Base-by-base conservation (phyloP, 1,140 invertebrate species). In the Branchinecta lynchi region DNA sequence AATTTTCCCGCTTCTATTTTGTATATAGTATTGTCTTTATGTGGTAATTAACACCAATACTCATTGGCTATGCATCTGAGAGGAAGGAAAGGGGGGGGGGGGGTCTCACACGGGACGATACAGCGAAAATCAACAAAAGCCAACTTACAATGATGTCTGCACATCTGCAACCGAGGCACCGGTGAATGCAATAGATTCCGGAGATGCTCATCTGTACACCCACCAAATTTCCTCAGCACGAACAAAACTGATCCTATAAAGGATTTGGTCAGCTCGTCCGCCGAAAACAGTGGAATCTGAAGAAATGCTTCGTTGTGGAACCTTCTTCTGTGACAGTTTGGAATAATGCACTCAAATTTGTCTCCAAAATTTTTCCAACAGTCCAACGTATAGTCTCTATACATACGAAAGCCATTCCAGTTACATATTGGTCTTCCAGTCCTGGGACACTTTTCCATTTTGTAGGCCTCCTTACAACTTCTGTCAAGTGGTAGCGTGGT, bases 341-440 rank as follows among this genome's bases (percentile, higher is more conserved):
- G 51, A 15, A 60, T 6, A 15, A 60, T 60, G 6, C 51, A 60
- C 12, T 60, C 51, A 60, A 60, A 60, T 60, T 60, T 60, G 12
- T 60, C 12, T 60, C 51, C 51, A 60, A 15, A 60, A 20, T 60
- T 60, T 60, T 60, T 60, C 51, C 51, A 60, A 20, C 51, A 60
- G 12, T 60, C 51, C 51, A 60, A 20, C 1, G 51, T 15, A 60
- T 60, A 60, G 17, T 60, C 51, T 60, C 51, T 60, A 60, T 60
- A 60, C 17, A 60, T 15, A 60, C 51, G 51, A 20, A 60, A 60
- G 12, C 51, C 51, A 20, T 60, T 60, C 51, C 51, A 60, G 51
- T 60, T 60, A 60, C 51, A 12, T 15, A 60, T 60, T 12, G 51
- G 12, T 15, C 51, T 12, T 60, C 51, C 51, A 12, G 51, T 60